Conservation (phyloP, 2,888 invertebrate genomes). For the Spodoptera littoralis region DNA sequence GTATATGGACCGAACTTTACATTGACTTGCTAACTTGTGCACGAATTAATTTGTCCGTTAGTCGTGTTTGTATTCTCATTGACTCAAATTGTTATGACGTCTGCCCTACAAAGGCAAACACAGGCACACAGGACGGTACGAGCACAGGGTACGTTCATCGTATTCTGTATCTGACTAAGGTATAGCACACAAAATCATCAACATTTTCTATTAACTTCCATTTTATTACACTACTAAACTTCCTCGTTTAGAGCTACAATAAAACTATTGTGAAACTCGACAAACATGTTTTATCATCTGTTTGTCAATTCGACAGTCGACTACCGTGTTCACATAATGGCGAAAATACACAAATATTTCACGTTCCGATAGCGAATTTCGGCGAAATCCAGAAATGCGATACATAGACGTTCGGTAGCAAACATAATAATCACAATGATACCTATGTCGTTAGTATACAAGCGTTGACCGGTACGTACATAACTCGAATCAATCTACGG, state of each 20-base stretch:
- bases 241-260: slow-evolving; percentile 2
- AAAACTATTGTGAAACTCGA: slow-evolving; percentile 8
- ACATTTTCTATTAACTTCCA: no score
- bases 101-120: background rate
- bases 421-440: slow-evolving; percentile 34
- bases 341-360: slow-evolving; percentile 43
- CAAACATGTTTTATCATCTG: slow-evolving; percentile 23
- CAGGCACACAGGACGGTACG: no score
- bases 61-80: slow-evolving; percentile 31
- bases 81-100: slow-evolving; percentile 5
- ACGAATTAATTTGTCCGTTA: slow-evolving; percentile 47
- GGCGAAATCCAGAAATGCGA: slow-evolving; percentile 42
- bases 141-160: no score
- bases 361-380: slow-evolving; percentile 34
- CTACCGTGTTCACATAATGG: slow-evolving; percentile 26
- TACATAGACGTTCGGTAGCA: slow-evolving; percentile 28
- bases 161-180: no score
- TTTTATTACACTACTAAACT: no score
- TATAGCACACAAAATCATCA: no score
- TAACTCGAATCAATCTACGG: slow-evolving; percentile 47
- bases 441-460: slow-evolving; percentile 36
- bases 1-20: slow-evolving; percentile 48
- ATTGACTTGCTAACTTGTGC: slow-evolving; percentile 46
- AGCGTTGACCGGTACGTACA: slow-evolving; percentile 49
- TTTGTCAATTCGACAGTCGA: slow-evolving; percentile 42